phyloP scores from a whole-genome alignment of 2,888 invertebrate species.

The Drosophila kanekoi region DNA sequence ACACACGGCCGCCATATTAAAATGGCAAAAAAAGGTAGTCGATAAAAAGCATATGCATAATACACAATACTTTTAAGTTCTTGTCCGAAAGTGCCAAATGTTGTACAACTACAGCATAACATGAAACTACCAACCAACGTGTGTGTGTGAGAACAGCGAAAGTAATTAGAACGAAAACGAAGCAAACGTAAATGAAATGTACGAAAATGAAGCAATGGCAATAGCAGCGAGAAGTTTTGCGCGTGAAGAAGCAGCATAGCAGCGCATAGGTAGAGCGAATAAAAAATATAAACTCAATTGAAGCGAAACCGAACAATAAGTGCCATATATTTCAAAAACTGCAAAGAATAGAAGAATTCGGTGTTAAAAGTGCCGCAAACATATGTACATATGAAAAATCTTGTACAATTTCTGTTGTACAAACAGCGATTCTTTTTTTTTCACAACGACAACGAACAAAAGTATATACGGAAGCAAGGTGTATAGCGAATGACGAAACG shows the following conservation, averaged over 20 bases:
- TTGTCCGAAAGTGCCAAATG: conserved; percentile 35
- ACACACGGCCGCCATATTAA: conserved; percentile 65
- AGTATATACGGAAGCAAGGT: conserved; percentile 78
- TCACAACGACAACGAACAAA: conserved; percentile 52
- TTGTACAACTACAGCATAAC: conserved; percentile 35
- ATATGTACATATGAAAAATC: conserved; percentile 29
- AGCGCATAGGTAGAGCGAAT: conserved; percentile 56
- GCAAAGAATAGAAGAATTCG: conserved; percentile 19
- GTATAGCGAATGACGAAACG: conserved; percentile 69
- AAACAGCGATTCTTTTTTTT: conserved; percentile 50
- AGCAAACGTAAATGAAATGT: conserved; percentile 40
- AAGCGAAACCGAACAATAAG: conserved; percentile 33
- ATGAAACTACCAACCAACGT: conserved; percentile 31
- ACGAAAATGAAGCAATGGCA: conserved; percentile 45
- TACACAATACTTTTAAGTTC: conserved; percentile 39
- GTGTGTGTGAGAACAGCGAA: conserved; percentile 51
- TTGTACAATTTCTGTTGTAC: conserved; percentile 39
- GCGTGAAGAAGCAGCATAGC: conserved; percentile 57
- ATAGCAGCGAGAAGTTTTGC: conserved; percentile 61
- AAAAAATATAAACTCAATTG: conserved; percentile 41
- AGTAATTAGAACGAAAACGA: conserved; percentile 63
- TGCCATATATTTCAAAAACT: conserved; percentile 38
- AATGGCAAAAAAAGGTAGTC: conserved; percentile 63
- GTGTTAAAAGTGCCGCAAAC: conserved; percentile 42
- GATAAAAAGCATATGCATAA: conserved; percentile 45